Evolutionary conservation across 2,797 vertebrate species (phyloP), one percentile per base, ranked within the genome.

Genomic region (Sphaeramia orbicularis): DNA sequence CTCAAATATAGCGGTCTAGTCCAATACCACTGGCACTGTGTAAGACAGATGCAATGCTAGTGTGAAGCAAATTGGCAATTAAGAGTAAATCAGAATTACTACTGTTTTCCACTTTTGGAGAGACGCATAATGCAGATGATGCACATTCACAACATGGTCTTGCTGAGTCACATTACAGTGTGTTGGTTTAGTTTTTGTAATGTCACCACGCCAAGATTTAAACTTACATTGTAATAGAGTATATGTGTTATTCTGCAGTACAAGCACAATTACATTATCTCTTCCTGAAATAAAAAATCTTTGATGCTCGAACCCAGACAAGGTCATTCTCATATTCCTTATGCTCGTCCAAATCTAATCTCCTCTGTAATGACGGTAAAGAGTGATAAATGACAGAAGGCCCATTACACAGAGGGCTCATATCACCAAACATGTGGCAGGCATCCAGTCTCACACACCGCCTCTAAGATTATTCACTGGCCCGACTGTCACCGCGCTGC

Each of bases 301-400:
- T 64, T 37, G 38, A 69, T 45, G 24, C 42, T 71, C 11, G 1
- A 7, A 38, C 54, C 57, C 32, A 65, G 62, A 64, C 65, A 63
- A 87, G 79, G 87, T 84, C 84, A 75, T 79, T 62, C 71, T 65
- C 78, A 64, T 71, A 80, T 83, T 80, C 69, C 63, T 68, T 60
- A 48, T 45, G 48, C 67, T 71, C 10, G 8, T 42, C 61, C 53
- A 76, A 73, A 85, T 86, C 78, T 80, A 81, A 91, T 87, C 82
- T 81, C 63, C 54, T 24, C 65, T 68, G 60, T 79, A 71, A 76
- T 67, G 72, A 76, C 30, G 19, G 49, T 58, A 40, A 80, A 81
- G 71, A 74, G 60, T 74, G 80, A 83, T 80, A 66, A 80, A 85
- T 81, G 70, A 74, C 64, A 65, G 49, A 60, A 54, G 48, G 55